phyloP scores from a whole-genome alignment of 2,113 vertebrate species.

The Zapornia atra region DNA sequence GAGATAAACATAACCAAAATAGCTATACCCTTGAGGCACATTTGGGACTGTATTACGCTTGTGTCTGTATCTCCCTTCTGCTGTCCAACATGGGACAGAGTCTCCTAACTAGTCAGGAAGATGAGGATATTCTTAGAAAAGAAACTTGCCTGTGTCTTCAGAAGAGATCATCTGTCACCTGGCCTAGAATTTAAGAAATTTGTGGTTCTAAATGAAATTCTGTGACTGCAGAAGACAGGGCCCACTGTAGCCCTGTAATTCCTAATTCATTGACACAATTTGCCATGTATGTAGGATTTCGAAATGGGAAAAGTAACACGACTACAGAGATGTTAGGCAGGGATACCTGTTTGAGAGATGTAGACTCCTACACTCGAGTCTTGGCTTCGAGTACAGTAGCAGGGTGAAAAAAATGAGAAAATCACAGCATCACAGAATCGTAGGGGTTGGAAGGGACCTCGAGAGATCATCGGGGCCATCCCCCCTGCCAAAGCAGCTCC shows the following conservation, averaged over 20 bases:
- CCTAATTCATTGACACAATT: neutral
- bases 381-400: neutral
- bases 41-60: neutral
- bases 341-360: neutral
- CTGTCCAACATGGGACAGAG: neutral
- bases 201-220: neutral
- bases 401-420: neutral
- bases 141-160: neutral
- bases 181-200: neutral
- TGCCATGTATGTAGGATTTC: rapidly evolving
- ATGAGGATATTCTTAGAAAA: neutral
- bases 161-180: neutral
- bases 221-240: neutral
- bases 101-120: neutral
- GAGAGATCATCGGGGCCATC: no score
- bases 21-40: neutral
- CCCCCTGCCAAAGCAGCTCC: no score
- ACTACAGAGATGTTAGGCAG: neutral
- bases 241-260: neutral
- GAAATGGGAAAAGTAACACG: neutral
- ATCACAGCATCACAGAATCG: no score
- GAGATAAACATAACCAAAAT: neutral
- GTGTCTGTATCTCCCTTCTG: neutral
- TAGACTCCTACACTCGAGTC: neutral
- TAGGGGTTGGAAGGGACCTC: no score